Conservation (phyloP, 2,797 vertebrate genomes). For the Heterohyrax brucei region DNA sequence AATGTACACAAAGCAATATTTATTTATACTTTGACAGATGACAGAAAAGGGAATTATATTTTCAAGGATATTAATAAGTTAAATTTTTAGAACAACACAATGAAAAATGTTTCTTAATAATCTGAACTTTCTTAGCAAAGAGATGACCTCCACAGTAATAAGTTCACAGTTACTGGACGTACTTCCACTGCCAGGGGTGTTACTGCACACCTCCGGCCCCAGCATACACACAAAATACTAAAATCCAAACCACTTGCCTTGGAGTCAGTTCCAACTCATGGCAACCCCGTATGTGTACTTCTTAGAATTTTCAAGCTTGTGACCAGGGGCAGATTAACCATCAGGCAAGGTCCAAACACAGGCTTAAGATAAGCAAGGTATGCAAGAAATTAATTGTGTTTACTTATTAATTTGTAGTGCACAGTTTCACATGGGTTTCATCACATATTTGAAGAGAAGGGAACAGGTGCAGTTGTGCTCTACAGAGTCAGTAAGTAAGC, state of each 20-base stretch:
- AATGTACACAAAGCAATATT: conserved; percentile 18
- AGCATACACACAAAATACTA: neutral
- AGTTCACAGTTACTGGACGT: neutral
- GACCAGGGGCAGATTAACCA: too few species aligned
- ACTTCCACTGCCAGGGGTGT: neutral
- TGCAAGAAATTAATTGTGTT: too few species aligned
- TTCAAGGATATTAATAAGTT: conserved; percentile 31
- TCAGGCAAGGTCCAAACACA: too few species aligned
- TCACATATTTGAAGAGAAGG: too few species aligned
- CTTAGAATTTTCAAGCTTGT: neutral
- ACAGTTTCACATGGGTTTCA: too few species aligned
- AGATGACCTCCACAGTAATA: conserved; percentile 12
- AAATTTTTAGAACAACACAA: conserved; percentile 9
- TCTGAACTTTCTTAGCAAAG: conserved; percentile 35
- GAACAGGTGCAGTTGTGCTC: too few species aligned
- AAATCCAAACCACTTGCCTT: neutral
- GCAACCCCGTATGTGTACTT: neutral
- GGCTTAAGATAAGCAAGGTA: too few species aligned
- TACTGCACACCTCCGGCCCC: neutral
- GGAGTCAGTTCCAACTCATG: too few species aligned
- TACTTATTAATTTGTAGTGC: too few species aligned
- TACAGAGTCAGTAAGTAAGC: too few species aligned
- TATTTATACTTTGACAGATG: conserved; percentile 35
- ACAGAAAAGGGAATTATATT: conserved; percentile 26
- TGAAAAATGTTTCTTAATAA: conserved; percentile 23